Conservation (phyloP, 1,140 invertebrate species). For the Penaeus japonicus region DNA sequence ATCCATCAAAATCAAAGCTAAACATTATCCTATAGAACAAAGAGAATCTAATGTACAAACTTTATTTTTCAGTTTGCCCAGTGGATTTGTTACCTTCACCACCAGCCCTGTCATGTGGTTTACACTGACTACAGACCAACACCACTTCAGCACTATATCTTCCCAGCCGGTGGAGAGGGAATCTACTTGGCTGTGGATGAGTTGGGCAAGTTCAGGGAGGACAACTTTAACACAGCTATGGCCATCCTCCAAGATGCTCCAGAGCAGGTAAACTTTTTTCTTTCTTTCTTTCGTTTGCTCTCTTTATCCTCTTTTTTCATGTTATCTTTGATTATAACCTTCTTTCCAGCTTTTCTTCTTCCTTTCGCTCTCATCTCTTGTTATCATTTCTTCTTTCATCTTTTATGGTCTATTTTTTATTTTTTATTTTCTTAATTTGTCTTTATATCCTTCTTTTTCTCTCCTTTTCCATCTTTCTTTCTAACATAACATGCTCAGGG, state of each 20-base stretch:
- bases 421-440: too few species aligned
- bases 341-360: not conserved
- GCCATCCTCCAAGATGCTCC: slow-evolving; percentile 74
- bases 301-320: not conserved
- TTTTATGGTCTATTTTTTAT: too few species aligned
- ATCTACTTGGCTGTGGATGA: slow-evolving; percentile 97
- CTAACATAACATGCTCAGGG: too few species aligned
- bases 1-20: too few species aligned
- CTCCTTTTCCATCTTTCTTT: too few species aligned
- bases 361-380: not conserved
- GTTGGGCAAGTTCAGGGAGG: slow-evolving; percentile 93
- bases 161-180: slow-evolving; percentile 91
- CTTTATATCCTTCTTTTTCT: too few species aligned
- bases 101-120: slow-evolving; percentile 98
- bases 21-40: too few species aligned
- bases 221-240: slow-evolving; percentile 98
- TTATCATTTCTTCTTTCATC: too few species aligned
- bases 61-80: slow-evolving; percentile 83
- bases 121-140: slow-evolving; percentile 98
- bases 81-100: slow-evolving; percentile 97
- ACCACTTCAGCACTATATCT: slow-evolving; percentile 98
- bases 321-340: not conserved
- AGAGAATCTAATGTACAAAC: not conserved
- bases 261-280: slow-evolving; percentile 32
- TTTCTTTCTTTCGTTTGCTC: not conserved